Percentiles rank a stretch among this genome's conserved stretches.
phyloP scores from a whole-genome alignment of 2,888 invertebrate species.

The Eutolmus rufibarbis region DNA sequence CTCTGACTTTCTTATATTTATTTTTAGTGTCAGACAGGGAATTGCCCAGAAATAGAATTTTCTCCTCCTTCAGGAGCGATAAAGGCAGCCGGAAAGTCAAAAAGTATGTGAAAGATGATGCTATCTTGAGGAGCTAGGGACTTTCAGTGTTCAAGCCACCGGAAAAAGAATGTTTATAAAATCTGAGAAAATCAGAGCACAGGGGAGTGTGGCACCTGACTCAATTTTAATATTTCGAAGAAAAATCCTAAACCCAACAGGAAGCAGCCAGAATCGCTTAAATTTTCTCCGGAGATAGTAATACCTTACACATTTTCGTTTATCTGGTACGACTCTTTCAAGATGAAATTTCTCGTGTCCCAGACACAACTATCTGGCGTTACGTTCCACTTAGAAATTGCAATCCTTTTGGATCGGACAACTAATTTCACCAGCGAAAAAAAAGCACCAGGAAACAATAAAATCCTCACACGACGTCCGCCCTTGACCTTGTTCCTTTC shows the following conservation, averaged over 20 bases:
- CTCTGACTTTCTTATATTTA: neutral
- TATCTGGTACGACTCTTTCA: neutral
- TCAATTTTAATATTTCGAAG: neutral
- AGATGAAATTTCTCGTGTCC: neutral
- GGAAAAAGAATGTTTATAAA: neutral
- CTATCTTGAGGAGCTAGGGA: neutral
- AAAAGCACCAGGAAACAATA: neutral
- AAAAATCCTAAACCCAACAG: neutral
- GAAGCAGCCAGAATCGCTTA: neutral
- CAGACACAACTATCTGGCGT: neutral
- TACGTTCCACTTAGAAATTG: neutral
- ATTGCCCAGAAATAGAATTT: neutral
- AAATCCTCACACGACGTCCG: neutral
- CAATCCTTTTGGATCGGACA: neutral
- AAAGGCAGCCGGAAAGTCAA: neutral
- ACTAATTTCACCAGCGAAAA: neutral
- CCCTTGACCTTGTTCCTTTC: constrained; percentile 12
- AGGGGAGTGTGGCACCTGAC: neutral
- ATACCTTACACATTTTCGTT: neutral
- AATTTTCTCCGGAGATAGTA: neutral
- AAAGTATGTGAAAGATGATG: neutral
- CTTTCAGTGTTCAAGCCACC: neutral
- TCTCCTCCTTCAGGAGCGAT: neutral
- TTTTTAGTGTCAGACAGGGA: neutral
- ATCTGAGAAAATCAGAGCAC: neutral